Conservation (phyloP, 1,140 invertebrate genomes). For the Dinothrombium tinctorium region DNA sequence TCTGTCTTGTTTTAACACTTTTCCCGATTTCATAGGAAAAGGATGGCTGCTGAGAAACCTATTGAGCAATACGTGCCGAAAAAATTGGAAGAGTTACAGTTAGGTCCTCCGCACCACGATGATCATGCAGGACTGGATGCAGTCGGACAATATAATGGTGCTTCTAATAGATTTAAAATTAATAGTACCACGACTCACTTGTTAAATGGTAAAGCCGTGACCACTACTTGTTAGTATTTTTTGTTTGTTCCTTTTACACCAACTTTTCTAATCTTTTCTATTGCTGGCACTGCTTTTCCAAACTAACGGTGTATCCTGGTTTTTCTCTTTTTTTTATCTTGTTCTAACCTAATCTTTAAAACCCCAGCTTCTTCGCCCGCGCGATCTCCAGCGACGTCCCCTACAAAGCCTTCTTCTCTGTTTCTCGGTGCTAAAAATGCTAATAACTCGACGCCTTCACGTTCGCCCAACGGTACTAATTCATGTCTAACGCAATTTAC, state of each 20-base stretch:
- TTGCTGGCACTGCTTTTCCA: not conserved
- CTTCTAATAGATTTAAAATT: not conserved
- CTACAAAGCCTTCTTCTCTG: slow-evolving; percentile 12
- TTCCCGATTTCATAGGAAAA: slow-evolving; percentile 35
- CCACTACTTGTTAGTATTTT: no score
- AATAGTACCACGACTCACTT: slow-evolving; percentile 7
- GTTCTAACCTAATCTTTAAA: slow-evolving; percentile 3
- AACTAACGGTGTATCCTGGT: no score
- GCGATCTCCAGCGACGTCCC: slow-evolving; percentile 17
- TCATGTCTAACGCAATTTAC: not conserved
- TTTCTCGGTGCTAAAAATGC: slow-evolving; percentile 7
- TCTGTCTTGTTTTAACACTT: not conserved
- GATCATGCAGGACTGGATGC: slow-evolving; percentile 7
- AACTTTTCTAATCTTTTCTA: not conserved
- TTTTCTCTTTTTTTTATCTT: slow-evolving; percentile 8
- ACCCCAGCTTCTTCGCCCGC: slow-evolving; percentile 16
- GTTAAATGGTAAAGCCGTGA: slow-evolving; percentile 8
- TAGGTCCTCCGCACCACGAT: slow-evolving; percentile 27
- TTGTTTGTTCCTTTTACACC: no score
- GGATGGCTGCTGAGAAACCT: slow-evolving; percentile 64
- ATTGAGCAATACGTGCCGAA: slow-evolving; percentile 79
- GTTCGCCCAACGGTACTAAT: slow-evolving; percentile 14
- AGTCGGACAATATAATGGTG: slow-evolving; percentile 8
- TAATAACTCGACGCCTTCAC: slow-evolving; percentile 2
- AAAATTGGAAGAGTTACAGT: slow-evolving; percentile 49